Evolutionary conservation across 2,113 vertebrate genomes (phyloP), one percentile per base, ranked within the genome.

Genomic region (Cygnus buccinator): DNA sequence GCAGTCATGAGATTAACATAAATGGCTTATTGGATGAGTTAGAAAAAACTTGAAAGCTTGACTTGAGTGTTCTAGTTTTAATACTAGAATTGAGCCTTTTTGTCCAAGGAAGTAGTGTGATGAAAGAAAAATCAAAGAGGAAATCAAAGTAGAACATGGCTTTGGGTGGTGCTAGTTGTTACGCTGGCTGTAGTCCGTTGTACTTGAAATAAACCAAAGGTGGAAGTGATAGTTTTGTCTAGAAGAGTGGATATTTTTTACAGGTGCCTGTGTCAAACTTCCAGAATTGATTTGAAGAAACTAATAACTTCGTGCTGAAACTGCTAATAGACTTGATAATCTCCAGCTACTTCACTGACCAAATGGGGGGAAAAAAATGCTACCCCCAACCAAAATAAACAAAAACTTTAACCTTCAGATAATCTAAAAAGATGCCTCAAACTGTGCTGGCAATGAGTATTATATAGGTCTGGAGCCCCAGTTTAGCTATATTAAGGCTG

Each of bases 401-500:
- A 39, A 63, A 41, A 11, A 16, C 16, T 37, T 14, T 72, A 5
- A 28, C 57, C 39, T 70, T 87, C 16, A 62, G 4, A 7, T 84
- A 4, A 21, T 82, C 31, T 43, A 33, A 52, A 74, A 63, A 21
- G 75, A n/a, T 37, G 9, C 23, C 37, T 29, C 3, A 73, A 57
- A 57, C 37, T 63, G 52, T 23, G 25, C 29, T 52, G 44, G 41
- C 26, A 75, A 7, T 52, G 65, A 57, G 13, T 33, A 26, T 63
- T 79, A 25, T 1, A 11, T 33, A 81, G 54, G 8, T 74, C 15
- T 68, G 58, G 91, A 58, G 68, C 91, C 58, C 33, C 62, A 13
- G 52, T 74, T 86, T 44, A 90, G 78, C 84, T 91, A 13, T 87
- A 43, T 79, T 75, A 65, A 89, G 66, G 54, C 43, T 95, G 88